Evolutionary conservation across 2,797 vertebrate genomes (phyloP), one percentile per base, ranked within the genome.

Genomic region (Acipenser transmontanus): DNA sequence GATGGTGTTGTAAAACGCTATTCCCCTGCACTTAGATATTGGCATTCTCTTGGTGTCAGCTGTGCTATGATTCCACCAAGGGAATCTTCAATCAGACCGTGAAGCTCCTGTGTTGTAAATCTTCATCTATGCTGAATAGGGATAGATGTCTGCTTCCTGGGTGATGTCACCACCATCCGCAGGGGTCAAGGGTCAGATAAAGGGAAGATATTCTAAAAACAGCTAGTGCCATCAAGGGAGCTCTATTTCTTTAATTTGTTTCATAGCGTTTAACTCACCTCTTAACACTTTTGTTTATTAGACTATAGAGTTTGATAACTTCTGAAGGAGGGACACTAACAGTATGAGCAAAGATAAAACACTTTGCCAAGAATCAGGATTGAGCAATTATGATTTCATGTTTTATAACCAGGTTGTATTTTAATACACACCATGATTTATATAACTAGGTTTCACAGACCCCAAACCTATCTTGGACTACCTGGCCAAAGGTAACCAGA

Each of bases 1-100:
- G 80, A 79, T 86, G 81, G 78, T 80, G 79, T 77, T 69, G 69
- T 73, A 73, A 82, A 80, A 74, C 71, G 74, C 69, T 69, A 68
- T 61, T 72, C 70, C 76, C 74, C 71, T 70, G 64, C 49, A 7
- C 70, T 77, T 71, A 76, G 72, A 71, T 70, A 73, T 73, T 67
- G 49, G 79, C 73, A 66, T 54, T 73, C 71, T 72, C 77, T 70
- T 34, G 34, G 75, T 73, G 71, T 80, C 74, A 79, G 71, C 76
- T 84, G 77, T 79, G 75, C 74, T 71, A 65, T 61, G 72, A 69
- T 68, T 64, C 66, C n/a, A 56, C 60, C 69, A 54, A 7, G 59
- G 47, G 69, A 72, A 69, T 50, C 49, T 65, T 50, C 65, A 13
- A 47, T 49, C 12, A 50, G 49, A 59, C 66, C 64, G 60, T 56